phyloP scores from a whole-genome alignment of 2,888 invertebrate genomes.

The Epinotia nisella region DNA sequence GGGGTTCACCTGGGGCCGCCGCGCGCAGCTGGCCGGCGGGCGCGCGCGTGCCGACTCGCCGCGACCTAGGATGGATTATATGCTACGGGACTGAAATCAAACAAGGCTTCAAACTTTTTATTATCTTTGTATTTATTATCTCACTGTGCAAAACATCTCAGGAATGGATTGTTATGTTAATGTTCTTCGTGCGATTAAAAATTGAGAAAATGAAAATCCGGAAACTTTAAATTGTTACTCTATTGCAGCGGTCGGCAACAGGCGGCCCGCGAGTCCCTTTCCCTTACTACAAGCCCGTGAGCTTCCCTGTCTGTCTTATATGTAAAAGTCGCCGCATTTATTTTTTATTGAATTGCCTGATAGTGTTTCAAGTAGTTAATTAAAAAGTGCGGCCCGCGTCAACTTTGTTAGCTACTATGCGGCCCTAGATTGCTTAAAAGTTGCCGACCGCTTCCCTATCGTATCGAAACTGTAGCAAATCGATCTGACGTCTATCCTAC shows the following conservation, averaged over 20 bases:
- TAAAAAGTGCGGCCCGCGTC: too few species aligned
- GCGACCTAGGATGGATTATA: conserved; percentile 46
- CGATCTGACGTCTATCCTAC: conserved; percentile 21
- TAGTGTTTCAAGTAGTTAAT: too few species aligned
- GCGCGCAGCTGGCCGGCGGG: conserved; percentile 21
- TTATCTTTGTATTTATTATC: conserved; percentile 59
- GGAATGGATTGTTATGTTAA: conserved; percentile 18
- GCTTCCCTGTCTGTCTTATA: too few species aligned
- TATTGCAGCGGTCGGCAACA: too few species aligned
- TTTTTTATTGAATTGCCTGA: too few species aligned
- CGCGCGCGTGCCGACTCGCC: conserved; percentile 1
- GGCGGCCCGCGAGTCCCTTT: too few species aligned
- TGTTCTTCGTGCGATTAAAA: conserved; percentile 17
- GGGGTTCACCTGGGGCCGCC: conserved; percentile 47
- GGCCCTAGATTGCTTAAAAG: too few species aligned
- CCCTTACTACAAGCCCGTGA: too few species aligned
- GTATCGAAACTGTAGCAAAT: background rate
- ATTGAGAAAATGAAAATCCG: background rate
- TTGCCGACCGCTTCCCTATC: too few species aligned
- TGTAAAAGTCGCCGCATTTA: too few species aligned
- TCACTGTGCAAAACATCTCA: conserved; percentile 39
- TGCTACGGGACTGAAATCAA: conserved; percentile 62
- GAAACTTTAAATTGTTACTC: background rate
- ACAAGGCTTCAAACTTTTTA: conserved; percentile 60
- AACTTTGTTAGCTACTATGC: too few species aligned